Evolutionary conservation across 1,140 invertebrate species (phyloP), one percentile per base, ranked within the genome.

Genomic region (Xylocopa sonorina): DNA sequence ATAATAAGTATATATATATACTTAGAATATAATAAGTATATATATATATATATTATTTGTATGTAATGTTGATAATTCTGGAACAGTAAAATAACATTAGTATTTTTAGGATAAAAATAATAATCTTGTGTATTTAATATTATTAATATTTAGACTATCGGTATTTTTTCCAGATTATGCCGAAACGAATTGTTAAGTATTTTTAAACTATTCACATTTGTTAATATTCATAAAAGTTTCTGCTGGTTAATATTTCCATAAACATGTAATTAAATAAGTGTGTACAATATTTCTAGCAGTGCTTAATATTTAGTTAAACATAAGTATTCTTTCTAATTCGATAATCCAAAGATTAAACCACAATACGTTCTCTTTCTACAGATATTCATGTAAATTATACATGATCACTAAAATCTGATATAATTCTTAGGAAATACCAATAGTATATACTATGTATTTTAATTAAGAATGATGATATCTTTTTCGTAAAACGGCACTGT

Each of bases 341-440:
- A 71, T 78, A 78, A 71, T 78, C 75, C 75, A 78, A 78, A 78
- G 75, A 78, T 78, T 71, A 71, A 78, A 62, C 75, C 38, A 60
- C 75, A 77, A 77, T 60, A 69, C 18, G 53, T 46, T 66, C n/a
- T 67, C 34, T 57, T 71, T 67, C 51, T 78, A 71, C 55, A 71
- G 43, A 60, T 71, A 60, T 60, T 38, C 55, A 16, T 78, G 66
- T 78, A 71, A 50, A 78, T 60, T 62, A 78, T 50, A 78, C 34
- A 29, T 50, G 24, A 53, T 75, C 24, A 73, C 18, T 71, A 73
- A 46, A 86, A 71, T 74, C 41, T 55, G 75, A 63, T 79, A 53
- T 60, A 80, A 75, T 38, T 64, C 48, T 53, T 77, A 74, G 64
- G 41, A 55, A 68, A 41, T 68, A 69, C 29, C 50, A 75, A 67